phyloP scores from a whole-genome alignment of 1,140 invertebrate genomes.

The Probaryconus sp. region DNA sequence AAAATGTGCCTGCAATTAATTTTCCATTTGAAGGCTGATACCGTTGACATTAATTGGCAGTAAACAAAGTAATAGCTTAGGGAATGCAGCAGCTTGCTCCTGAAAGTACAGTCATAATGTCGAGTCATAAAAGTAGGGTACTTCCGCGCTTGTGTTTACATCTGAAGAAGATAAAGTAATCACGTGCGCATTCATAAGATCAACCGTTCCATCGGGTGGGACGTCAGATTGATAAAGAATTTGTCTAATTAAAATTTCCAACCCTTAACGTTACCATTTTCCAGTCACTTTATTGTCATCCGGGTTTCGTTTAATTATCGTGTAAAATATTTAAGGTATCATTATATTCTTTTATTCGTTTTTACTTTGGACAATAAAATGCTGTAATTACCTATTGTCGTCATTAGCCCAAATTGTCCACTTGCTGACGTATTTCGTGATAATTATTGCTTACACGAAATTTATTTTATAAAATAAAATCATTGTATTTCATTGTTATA shows the following conservation, averaged over 20 bases:
- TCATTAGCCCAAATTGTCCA: no score
- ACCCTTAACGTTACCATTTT: not conserved
- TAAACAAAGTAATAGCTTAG: constrained; percentile 39
- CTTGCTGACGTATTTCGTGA: no score
- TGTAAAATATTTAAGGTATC: no score
- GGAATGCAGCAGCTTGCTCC: constrained; percentile 24
- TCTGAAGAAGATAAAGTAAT: constrained; percentile 24
- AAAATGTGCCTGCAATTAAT: constrained; percentile 31
- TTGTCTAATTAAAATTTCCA: constrained; percentile 12
- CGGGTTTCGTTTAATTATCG: no score
- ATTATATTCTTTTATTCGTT: no score
- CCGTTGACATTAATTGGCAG: constrained; percentile 43
- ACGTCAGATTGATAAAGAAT: not conserved
- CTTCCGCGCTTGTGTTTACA: constrained; percentile 43
- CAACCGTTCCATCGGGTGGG: constrained; percentile 14
- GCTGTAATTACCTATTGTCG: no score
- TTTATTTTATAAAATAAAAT: no score
- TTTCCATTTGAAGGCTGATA: constrained; percentile 22
- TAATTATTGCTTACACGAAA: no score
- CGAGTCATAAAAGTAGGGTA: constrained; percentile 35
- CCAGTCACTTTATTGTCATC: no score
- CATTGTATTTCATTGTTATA: no score
- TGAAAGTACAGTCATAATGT: constrained; percentile 34
- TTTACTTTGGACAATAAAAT: no score
- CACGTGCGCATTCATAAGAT: constrained; percentile 26